A percentile compares a stretch with the other conserved stretches of the same genome.
phyloP scores from a whole-genome alignment of 2,888 invertebrate species.

The Rhamphomyia laevipes region DNA sequence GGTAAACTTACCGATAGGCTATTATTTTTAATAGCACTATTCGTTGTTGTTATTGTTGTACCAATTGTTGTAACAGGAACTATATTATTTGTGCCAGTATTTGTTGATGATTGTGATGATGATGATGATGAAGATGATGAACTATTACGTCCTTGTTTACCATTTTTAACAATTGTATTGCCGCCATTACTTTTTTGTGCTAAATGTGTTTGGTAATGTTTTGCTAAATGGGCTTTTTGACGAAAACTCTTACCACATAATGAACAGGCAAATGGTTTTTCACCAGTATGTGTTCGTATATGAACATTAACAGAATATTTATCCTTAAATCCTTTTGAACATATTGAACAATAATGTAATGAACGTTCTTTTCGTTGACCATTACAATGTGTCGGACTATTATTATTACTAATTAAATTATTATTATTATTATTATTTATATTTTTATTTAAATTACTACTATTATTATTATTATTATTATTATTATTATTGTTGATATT shows the following conservation, averaged over 20 bases:
- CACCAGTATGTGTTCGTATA: slow-evolving; percentile 93
- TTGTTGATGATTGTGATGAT: too few species aligned
- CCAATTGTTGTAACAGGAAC: too few species aligned
- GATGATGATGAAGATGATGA: too few species aligned
- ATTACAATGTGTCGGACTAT: slow-evolving; percentile 41
- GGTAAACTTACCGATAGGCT: too few species aligned
- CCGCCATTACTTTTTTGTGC: slow-evolving; percentile 66
- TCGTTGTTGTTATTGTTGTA: too few species aligned
- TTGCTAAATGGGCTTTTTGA: slow-evolving; percentile 84
- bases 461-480: slow-evolving; percentile 25
- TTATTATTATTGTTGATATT: slow-evolving; percentile 26
- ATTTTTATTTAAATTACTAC: slow-evolving; percentile 22
- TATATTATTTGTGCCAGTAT: too few species aligned
- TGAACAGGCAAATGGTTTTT: slow-evolving; percentile 92
- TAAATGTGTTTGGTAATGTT: slow-evolving; percentile 87
- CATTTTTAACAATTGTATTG: slow-evolving; percentile 34
- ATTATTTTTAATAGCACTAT: too few species aligned
- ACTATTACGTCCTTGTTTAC: too few species aligned
- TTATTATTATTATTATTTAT: slow-evolving; percentile 21
- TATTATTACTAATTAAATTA: slow-evolving; percentile 28
- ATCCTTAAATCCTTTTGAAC: slow-evolving; percentile 87
- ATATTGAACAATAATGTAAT: slow-evolving; percentile 84
- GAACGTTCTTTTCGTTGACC: slow-evolving; percentile 76
- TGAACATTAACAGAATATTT: slow-evolving; percentile 98
- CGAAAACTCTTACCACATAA: slow-evolving; percentile 88